Evolutionary conservation across 2,888 invertebrate genomes (phyloP), one percentile per base, ranked within the genome.

Genomic region (Andrena bucephala): DNA sequence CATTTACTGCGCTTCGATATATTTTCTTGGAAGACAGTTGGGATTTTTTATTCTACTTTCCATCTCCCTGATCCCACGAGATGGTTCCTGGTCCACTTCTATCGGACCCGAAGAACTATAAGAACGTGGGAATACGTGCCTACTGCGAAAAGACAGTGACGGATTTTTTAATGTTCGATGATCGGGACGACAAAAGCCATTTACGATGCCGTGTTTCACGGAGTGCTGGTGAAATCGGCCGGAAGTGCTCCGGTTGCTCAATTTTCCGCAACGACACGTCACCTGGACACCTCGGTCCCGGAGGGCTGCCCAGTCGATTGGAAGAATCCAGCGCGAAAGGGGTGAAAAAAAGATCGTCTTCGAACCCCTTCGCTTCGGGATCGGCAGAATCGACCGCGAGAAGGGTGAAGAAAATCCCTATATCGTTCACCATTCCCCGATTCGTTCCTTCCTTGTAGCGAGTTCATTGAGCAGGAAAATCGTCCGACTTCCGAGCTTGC

Each of bases 241-340:
- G 89, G 88, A 92, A 91, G 85, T 79, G 68, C 67, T 74, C 70
- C 29, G 83, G 80, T 76, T 52, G 81, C 78, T 78, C 83, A 74
- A 89, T 86, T 87, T 81, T 73, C 73, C 87, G 54, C 66, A 69
- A 73, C 73, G 78, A 84, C 82, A 72, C 79, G 71, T 75, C 91
- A 90, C 91, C 90, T 90, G 90, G 90, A 79, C 75, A 68, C 20
- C 68, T 67, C 63, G 65, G 59, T 75, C 54, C 33, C 60, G 16
- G 7, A 91, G 90, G 89, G 90, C 89, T 90, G 86, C 71, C 33
- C 88, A 74, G 62, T 82, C 74, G 77, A 74, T 86, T 42, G 88
- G 84, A 87, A 87, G 74, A 82, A 87, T 78, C 76, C 63, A 63
- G 31, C 71, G 33, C 70, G 54, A 83, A 86, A 88, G 90, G 88